Evolutionary conservation across 2,888 invertebrate genomes (phyloP).

Genomic region (Cataglyphis rosenhaueri): DNA sequence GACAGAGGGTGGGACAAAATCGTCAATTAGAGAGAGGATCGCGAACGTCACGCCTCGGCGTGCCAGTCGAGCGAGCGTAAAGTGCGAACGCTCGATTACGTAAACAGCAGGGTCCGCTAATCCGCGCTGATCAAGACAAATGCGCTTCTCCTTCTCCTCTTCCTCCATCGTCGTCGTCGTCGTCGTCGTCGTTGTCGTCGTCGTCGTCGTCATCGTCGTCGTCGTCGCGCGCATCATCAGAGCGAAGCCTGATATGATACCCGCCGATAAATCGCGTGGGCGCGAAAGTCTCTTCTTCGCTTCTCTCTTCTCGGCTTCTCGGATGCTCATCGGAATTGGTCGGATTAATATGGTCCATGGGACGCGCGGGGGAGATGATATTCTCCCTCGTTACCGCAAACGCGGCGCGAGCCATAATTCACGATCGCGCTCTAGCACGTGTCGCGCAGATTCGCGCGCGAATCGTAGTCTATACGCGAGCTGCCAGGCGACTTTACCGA

Average conservation of each 20-base stretch:
- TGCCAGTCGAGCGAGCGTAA: constrained; percentile 17
- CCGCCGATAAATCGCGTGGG: constrained; percentile 6
- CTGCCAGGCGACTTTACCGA: constrained; percentile 82
- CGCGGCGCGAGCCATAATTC: constrained; percentile 61
- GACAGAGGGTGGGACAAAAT: not conserved
- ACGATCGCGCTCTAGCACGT: constrained; percentile 61
- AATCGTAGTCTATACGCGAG: constrained; percentile 54
- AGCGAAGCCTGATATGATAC: not conserved
- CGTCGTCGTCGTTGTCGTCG: not conserved
- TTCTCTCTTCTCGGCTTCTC: not conserved
- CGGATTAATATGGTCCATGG: not conserved
- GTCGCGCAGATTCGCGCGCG: not conserved
- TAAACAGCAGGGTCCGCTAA: constrained; percentile 7
- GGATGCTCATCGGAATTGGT: not conserved
- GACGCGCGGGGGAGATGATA: not conserved
- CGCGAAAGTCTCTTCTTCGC: not conserved
- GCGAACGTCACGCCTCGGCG: constrained; percentile 8
- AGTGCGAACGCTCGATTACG: constrained; percentile 36
- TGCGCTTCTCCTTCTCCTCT: not conserved
- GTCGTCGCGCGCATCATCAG: not conserved
- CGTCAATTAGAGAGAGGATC: constrained; percentile 4
- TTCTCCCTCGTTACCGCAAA: constrained; percentile 52
- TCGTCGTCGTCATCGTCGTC: too few species aligned
- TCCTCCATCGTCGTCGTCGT: not conserved
- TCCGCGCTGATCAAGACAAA: constrained; percentile 25